Evolutionary conservation across 2,888 invertebrate genomes (phyloP), one percentile per base, ranked within the genome.

Genomic region (Stictocephala bisonia): DNA sequence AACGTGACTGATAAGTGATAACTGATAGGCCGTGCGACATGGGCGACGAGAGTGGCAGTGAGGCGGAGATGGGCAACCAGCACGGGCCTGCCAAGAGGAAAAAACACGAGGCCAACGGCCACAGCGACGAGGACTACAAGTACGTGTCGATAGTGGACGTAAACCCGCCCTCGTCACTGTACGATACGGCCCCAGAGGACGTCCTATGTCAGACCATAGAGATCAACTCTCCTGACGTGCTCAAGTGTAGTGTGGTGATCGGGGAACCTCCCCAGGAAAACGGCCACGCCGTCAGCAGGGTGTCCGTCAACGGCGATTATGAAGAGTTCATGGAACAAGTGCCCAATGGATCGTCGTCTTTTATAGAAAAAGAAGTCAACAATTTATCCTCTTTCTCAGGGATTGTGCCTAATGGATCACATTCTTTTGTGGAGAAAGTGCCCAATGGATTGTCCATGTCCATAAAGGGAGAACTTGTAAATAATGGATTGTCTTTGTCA

Each of bases 81-180:
- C 74, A 56, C n/a, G 85, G 84, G 53, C 85, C 85, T 77, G 85
- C 84, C 75, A 86, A 85, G 11, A 85, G 84, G 11, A 85, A 84
- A 48, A 86, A 86, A 80, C 86, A 86, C 24, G 86, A 86, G 72
- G 86, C 83, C 11, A 86, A 86, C 79, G 86, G 86, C 73, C 85
- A 82, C 11, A 86, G 85, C 77, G 83, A 85, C 4, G 86, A 85
- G 44, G 72, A 69, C 22, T 70, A 72, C 35, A 69, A 68, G 70
- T 76, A 74, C 48, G 76, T 76, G 20, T 74, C 74, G 27, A 72
- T 76, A n/a, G 72, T 76, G 7, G 67, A 74, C 22, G 76, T 76
- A 9, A 72, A 66, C 20, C 51, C 66, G 24, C 44, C 71, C 3
- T 35, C 71, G n/a, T 27, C 71, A 3, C 60, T 64, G 41, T 71